phyloP scores from a whole-genome alignment of 2,113 vertebrate species.

The Hippolais icterina region DNA sequence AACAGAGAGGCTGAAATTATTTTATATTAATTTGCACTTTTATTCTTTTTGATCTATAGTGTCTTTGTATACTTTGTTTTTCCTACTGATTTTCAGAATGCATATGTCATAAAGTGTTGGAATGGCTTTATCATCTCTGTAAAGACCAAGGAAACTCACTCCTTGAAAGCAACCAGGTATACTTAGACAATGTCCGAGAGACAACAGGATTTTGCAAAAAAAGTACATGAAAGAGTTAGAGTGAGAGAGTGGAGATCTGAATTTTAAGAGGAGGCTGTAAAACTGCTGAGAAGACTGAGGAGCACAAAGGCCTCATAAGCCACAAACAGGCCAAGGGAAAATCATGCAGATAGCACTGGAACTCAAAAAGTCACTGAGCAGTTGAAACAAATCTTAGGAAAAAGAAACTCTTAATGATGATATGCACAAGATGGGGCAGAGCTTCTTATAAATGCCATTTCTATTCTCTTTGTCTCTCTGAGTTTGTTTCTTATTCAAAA shows the following conservation, averaged over 20 bases:
- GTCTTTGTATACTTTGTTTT: background rate
- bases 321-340: background rate
- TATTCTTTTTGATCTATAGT: background rate
- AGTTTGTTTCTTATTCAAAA: background rate
- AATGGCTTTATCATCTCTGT: background rate
- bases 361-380: background rate
- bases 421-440: background rate
- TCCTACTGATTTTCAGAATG: background rate
- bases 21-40: background rate
- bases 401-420: background rate
- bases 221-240: background rate
- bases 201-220: background rate
- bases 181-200: background rate
- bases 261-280: background rate
- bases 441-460: background rate
- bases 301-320: background rate
- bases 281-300: background rate
- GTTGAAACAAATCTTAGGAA: background rate
- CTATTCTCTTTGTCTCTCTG: background rate
- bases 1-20: background rate
- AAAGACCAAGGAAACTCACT: background rate
- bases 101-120: background rate
- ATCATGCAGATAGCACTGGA: background rate
- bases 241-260: background rate
- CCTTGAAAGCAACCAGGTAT: background rate